A percentile compares a stretch with the other conserved stretches of the same genome.
phyloP scores from a whole-genome alignment of 2,797 vertebrate species.

The Amniataba percoides region DNA sequence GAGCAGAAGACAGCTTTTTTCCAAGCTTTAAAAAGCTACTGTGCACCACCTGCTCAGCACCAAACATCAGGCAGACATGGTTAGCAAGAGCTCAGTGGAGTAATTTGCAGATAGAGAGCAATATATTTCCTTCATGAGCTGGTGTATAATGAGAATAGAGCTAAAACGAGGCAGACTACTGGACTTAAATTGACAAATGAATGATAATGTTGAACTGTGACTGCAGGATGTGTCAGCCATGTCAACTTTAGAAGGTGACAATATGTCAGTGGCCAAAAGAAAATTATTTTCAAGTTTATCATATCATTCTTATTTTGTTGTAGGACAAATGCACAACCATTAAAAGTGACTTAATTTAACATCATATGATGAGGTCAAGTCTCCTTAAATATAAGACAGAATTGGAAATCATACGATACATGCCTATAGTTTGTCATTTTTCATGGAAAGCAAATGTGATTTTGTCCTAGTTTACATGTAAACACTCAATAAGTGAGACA shows the following conservation, averaged over 20 bases:
- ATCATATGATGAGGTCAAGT: not conserved
- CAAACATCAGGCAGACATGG: too few relatives aligned
- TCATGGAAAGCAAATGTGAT: slow-evolving; percentile 6
- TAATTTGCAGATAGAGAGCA: not conserved
- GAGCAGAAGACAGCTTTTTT: too few relatives aligned
- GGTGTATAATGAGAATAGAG: not conserved
- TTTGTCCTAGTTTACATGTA: not conserved
- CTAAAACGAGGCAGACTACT: not conserved
- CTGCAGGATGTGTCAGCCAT: not conserved
- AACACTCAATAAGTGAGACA: not conserved
- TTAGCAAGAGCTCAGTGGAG: not conserved
- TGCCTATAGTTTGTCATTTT: not conserved
- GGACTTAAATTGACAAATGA: not conserved
- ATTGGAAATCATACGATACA: not conserved
- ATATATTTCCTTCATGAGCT: not conserved
- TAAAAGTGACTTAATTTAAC: not conserved
- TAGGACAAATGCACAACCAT: too few relatives aligned
- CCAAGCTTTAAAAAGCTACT: too few relatives aligned
- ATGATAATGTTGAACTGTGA: not conserved
- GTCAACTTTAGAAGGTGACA: not conserved
- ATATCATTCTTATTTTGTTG: not conserved
- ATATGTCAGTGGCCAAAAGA: not conserved
- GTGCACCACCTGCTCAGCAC: too few relatives aligned
- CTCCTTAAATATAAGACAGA: not conserved
- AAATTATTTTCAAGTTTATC: too few relatives aligned